A percentile compares a stretch with the other conserved stretches of the same genome.
Evolutionary conservation across 2,797 vertebrate genomes (phyloP).

Genomic region (Nyctibius grandis): DNA sequence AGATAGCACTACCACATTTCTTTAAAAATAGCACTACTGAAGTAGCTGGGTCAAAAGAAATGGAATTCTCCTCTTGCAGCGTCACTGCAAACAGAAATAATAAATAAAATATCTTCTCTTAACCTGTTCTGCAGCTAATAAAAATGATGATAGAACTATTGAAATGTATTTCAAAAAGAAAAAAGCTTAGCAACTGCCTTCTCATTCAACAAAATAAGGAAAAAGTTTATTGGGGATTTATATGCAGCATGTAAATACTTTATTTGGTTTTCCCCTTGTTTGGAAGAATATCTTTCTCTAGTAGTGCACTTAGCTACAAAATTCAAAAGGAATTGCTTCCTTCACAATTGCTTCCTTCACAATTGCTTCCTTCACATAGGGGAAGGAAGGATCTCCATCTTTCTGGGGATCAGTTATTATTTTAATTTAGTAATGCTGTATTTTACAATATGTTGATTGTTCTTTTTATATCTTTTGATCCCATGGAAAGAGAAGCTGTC

Average conservation of each 20-base stretch:
- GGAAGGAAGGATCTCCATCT: background rate
- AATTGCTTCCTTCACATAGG: background rate
- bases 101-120: background rate
- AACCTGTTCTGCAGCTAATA: background rate
- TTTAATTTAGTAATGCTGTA: background rate
- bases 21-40: background rate
- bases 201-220: background rate
- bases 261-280: background rate
- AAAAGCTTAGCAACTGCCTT: background rate
- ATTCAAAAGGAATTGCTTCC: background rate
- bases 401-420: background rate
- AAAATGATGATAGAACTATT: background rate
- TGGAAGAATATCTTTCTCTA: background rate
- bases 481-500: background rate
- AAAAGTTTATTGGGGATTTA: background rate
- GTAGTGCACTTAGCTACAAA: background rate
- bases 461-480: background rate
- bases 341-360: too few species aligned
- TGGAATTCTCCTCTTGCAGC: background rate
- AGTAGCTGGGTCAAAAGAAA: background rate
- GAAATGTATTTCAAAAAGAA: background rate
- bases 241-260: background rate
- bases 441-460: background rate
- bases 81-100: background rate
- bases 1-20: background rate